Evolutionary conservation across 2,797 vertebrate genomes (phyloP), one percentile per base, ranked within the genome.

Genomic region (Myotis pilosus): DNA sequence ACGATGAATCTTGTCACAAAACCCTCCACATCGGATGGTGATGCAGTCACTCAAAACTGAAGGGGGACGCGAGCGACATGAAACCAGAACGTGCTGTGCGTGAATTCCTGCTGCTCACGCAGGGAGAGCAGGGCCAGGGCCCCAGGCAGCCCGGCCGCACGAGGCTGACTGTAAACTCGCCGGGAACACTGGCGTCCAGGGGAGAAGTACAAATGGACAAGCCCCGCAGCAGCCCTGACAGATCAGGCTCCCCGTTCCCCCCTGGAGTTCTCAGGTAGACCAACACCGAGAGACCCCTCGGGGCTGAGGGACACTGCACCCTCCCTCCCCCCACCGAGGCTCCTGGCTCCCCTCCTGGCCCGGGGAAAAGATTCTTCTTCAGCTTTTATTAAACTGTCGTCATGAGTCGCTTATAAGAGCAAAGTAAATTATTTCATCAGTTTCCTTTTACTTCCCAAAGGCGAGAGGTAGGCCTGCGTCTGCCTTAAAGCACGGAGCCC

Each of bases 361-460:
- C 15, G 6, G 3, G 22, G 28, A 90, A 74, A 79, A 38, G n/a
- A 47, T 3, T 25, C 16, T 90, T 78, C 83, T 76, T 53, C 49
- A 78, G 81, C 28, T 86, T 91, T 91, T 87, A 93, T 81, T 86
- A 75, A 96, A 84, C 76, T 38, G 33, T 75, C 41, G 13, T 83
- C 83, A 84, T 86, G 91, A 87, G 91, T 62, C 55, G 80, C 82
- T 94, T 66, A 36, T 41, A 79, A 89, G 80, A 84, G 33, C 38
- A 78, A 75, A 81, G 66, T 51, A 71, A 84, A 79, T 51, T 66
- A 90, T 69, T 94, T 91, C 53, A 79, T 78, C 83, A 38, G 62
- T 69, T 83, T 82, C 82, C 55, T 53, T 93, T 72, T 74, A 60
- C 51, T 93, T 93, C 80, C 88, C 92, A 89, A 94, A 11, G 55